These are phyloP conservation scores for Lophius piscatorius DNA, from an alignment of 2,113 vertebrate genomes.

Conservation along the genomic window DNA sequence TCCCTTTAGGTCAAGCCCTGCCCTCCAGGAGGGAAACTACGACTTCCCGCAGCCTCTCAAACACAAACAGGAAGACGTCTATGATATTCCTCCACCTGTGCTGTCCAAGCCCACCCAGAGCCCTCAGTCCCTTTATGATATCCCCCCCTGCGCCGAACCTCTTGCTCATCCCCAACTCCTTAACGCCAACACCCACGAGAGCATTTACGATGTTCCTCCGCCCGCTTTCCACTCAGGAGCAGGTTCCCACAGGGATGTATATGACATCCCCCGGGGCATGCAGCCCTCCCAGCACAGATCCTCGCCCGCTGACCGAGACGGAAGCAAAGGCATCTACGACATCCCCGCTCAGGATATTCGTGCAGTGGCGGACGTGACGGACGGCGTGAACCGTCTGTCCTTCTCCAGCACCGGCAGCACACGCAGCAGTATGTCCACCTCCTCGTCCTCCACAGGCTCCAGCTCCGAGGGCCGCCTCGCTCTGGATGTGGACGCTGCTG, in stretches of 20 bases:
- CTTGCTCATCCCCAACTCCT: slow-evolving; percentile 25
- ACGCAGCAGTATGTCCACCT: slow-evolving; percentile 95
- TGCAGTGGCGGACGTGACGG: slow-evolving; percentile 81
- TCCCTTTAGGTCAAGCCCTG: slow-evolving; percentile 74
- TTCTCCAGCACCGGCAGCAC: slow-evolving; percentile 96
- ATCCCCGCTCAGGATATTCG: slow-evolving; percentile 82
- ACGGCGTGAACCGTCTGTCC: slow-evolving; percentile 92
- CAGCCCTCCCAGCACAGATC: slow-evolving; percentile 73
- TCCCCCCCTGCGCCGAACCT: slow-evolving; percentile 57
- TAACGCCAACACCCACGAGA: slow-evolving; percentile 57
- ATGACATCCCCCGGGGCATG: slow-evolving; percentile 88
- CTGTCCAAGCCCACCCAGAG: slow-evolving; percentile 71
- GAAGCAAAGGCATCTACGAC: slow-evolving; percentile 87
- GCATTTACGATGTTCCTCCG: slow-evolving; percentile 85
- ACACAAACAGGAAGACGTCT: slow-evolving; percentile 84
- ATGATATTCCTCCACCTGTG: slow-evolving; percentile 88
- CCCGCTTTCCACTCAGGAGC: slow-evolving; percentile 68
- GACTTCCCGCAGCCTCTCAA: slow-evolving; percentile 86
- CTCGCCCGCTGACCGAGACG: slow-evolving; percentile 63
- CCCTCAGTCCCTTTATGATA: slow-evolving; percentile 81
- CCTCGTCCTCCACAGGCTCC: slow-evolving; percentile 89
- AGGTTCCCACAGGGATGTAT: slow-evolving; percentile 83
- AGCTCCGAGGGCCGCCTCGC: slow-evolving; percentile 75
- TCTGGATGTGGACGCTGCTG: slow-evolving; percentile 86
- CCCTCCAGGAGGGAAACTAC: slow-evolving; percentile 83